These are phyloP conservation scores for Hypercompe scribonia DNA, from an alignment of 2,888 invertebrate species.

Conservation along the genomic window DNA sequence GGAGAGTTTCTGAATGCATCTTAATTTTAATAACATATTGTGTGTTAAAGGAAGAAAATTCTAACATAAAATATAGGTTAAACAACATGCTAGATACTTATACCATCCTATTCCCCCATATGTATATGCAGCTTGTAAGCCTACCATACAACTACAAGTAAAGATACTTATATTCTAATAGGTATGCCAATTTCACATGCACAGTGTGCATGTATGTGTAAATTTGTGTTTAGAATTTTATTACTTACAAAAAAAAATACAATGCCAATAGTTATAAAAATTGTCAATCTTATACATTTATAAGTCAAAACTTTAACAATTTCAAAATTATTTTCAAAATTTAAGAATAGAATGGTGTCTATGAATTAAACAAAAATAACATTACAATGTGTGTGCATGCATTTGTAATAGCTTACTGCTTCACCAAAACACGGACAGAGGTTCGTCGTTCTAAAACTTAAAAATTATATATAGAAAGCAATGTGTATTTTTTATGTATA, in stretches of 20 bases:
- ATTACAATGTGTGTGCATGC: slow-evolving; percentile 29
- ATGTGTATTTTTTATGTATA: slow-evolving; percentile 23
- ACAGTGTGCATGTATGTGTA: neutral
- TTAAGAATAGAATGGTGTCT: slow-evolving; percentile 63
- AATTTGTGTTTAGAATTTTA: neutral
- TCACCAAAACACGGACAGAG: slow-evolving; percentile 51
- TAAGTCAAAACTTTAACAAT: neutral
- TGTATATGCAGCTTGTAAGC: slow-evolving; percentile 11
- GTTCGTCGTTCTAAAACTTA: slow-evolving; percentile 51
- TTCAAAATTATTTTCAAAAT: neutral
- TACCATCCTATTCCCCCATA: slow-evolving; percentile 51
- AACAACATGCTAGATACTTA: slow-evolving; percentile 40
- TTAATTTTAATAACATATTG: neutral
- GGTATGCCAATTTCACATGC: neutral
- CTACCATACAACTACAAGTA: neutral
- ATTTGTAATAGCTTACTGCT: slow-evolving; percentile 61
- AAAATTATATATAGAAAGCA: slow-evolving; percentile 15
- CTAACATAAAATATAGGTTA: slow-evolving; percentile 37
- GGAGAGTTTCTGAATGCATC: neutral
- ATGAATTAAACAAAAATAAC: slow-evolving; percentile 36
- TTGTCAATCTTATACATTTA: neutral
- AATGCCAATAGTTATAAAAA: too few species aligned
- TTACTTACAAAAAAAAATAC: neutral
- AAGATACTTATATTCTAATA: neutral
- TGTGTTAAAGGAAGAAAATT: slow-evolving; percentile 31